Conservation (phyloP, 2,888 invertebrate genomes). For the Amphimallon solstitiale region DNA sequence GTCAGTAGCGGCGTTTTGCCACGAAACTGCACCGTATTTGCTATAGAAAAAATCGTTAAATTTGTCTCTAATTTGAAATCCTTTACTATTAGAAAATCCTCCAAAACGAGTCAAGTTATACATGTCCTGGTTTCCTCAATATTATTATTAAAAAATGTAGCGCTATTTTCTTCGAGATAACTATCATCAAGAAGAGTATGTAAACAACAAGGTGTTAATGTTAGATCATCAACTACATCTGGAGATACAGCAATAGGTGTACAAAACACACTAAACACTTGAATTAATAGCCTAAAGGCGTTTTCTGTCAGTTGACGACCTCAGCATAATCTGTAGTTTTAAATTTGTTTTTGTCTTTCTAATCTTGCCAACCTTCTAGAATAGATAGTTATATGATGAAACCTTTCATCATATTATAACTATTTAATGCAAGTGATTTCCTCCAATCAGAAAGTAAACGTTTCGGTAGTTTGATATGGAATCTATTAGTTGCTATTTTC, state of each 20-base stretch:
- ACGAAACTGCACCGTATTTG: conserved; percentile 15
- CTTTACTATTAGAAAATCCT: conserved; percentile 12
- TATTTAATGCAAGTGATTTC: conserved; percentile 13
- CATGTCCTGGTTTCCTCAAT: not conserved
- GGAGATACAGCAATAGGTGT: too few relatives aligned
- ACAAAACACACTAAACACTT: too few relatives aligned
- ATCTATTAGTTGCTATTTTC: conserved; percentile 22
- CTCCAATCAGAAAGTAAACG: conserved; percentile 7
- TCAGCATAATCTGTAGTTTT: too few relatives aligned
- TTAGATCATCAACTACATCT: too few relatives aligned
- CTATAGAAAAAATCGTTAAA: conserved; percentile 18
- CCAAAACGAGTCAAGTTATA: conserved; percentile 3
- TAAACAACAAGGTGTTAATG: too few relatives aligned
- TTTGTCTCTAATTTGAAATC: conserved; percentile 21
- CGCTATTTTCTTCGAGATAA: too few relatives aligned
- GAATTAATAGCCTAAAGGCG: conserved; percentile 23
- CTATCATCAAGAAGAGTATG: conserved; percentile 21
- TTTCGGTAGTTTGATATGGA: conserved; percentile 10
- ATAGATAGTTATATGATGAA: too few relatives aligned
- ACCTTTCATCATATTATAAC: conserved; percentile 13
- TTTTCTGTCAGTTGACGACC: too few relatives aligned
- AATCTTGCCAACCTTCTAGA: conserved; percentile 19
- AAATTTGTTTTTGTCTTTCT: too few relatives aligned
- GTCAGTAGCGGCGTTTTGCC: conserved; percentile 7
- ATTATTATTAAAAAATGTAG: conserved; percentile 10